Conservation (phyloP, 2,888 invertebrate genomes). For the Leptura quadrifasciata region DNA sequence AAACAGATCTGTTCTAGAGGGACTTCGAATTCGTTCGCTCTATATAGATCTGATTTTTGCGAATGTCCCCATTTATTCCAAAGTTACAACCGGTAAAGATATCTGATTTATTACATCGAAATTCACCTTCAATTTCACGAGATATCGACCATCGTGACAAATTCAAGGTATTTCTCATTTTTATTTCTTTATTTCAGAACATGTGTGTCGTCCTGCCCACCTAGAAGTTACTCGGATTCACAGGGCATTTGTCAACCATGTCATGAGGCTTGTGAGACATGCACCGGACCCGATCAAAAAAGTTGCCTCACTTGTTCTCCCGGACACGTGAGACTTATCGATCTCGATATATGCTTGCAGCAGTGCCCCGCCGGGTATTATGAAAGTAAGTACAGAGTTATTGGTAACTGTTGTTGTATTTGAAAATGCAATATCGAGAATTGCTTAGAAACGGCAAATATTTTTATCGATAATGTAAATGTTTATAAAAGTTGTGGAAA, state of each 20-base stretch:
- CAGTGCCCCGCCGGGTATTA: constrained; percentile 93
- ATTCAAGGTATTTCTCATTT: constrained; percentile 6
- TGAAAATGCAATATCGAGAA: not conserved
- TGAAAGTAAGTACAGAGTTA: constrained; percentile 78
- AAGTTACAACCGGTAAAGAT: not conserved
- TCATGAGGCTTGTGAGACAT: constrained; percentile 92
- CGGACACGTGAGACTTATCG: constrained; percentile 87
- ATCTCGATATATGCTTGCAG: constrained; percentile 90
- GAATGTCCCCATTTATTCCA: not conserved
- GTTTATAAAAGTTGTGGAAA: no score
- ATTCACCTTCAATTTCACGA: not conserved
- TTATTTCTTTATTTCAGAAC: constrained; percentile 76
- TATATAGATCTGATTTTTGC: not conserved
- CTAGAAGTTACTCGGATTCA: constrained; percentile 87
- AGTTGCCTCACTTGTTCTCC: constrained; percentile 91
- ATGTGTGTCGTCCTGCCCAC: constrained; percentile 90
- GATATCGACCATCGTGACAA: not conserved
- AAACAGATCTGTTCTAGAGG: no score
- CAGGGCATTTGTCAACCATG: constrained; percentile 90
- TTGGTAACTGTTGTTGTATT: not conserved
- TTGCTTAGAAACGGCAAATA: not conserved
- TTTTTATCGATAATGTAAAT: not conserved
- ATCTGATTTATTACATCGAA: not conserved
- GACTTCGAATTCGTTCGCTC: not conserved
- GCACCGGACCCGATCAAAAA: constrained; percentile 90